Evolutionary conservation across 2,797 vertebrate genomes (phyloP), one percentile per base, ranked within the genome.

Genomic region (Pseudochromis fuscus): DNA sequence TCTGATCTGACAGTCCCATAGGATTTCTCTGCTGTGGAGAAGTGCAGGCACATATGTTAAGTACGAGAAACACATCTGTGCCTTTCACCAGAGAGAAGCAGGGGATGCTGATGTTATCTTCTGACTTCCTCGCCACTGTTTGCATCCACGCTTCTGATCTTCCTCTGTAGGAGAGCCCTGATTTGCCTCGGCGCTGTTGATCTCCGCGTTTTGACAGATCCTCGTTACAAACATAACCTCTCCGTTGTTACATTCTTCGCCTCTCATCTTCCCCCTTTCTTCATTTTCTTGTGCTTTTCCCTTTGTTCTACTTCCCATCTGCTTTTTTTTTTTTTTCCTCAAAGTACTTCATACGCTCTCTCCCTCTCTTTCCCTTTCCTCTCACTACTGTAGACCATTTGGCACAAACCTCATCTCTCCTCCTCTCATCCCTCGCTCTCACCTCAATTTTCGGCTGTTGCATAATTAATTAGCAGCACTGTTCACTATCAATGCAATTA

Each of bases 391-490:
- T 85, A 73, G 86, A 91, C 89, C 87, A 85, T 91, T 90, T 91
- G 91, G 90, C 87, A 89, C 80, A 78, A 72, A 77, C 79, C 82
- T 86, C 85, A 75, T 84, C 85, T 86, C 85, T 83, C 83, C 83
- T 84, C 72, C 73, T 83, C 82, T 88, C 89, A 89, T 92, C 88
- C 90, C 92, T 91, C 82, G 82, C 81, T 88, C 90, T 93, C 92
- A 93, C 93, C 93, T 94, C 92, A 93, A 93, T 94, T 94, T 94
- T 93, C 87, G 61, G 83, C 87, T 92, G 84, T 90, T 94, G 93
- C 93, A 94, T 94, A 93, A 94, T 95, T 95, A 94, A 95, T 94
- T 94, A 93, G 86, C 85, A 82, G 91, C 88, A 85, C 88, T 91
- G 91, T 92, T 94, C 90, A 89, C 91, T 87, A 93, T 94, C 87